Conservation (phyloP, 2,888 invertebrate species). For the Apotomis turbidana region DNA sequence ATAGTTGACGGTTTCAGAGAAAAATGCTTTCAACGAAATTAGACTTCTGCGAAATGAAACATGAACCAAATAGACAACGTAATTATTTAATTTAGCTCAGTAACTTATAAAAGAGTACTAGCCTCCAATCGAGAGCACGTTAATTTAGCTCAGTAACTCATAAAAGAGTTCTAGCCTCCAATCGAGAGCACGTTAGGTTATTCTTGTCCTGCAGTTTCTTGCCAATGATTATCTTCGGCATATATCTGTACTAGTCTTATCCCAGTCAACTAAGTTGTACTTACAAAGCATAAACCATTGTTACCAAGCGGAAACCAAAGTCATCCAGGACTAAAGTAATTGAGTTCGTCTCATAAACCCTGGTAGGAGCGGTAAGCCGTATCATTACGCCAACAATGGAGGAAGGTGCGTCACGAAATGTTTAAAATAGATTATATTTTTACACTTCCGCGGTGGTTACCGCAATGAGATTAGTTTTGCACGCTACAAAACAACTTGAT, state of each 20-base stretch:
- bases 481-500: conserved; percentile 41
- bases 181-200: no score
- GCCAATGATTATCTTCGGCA: no score
- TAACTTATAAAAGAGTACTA: no score
- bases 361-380: conserved; percentile 36
- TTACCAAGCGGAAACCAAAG: conserved; percentile 37
- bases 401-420: conserved; percentile 68
- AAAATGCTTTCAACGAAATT: no score
- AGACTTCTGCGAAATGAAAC: no score
- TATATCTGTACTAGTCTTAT: not conserved
- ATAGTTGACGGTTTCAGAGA: no score
- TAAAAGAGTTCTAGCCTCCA: no score
- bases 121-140: no score
- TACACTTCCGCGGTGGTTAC: conserved; percentile 75
- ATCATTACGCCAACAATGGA: conserved; percentile 57
- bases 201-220: no score
- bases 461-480: conserved; percentile 68
- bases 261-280: not conserved
- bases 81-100: no score
- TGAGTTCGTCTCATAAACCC: conserved; percentile 36
- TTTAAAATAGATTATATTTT: conserved; percentile 82
- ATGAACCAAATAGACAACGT: no score
- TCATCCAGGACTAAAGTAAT: conserved; percentile 35
- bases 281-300: conserved; percentile 5
- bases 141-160: no score